Conservation (phyloP, 2,797 vertebrate species). For the Galagoides demidoff region DNA sequence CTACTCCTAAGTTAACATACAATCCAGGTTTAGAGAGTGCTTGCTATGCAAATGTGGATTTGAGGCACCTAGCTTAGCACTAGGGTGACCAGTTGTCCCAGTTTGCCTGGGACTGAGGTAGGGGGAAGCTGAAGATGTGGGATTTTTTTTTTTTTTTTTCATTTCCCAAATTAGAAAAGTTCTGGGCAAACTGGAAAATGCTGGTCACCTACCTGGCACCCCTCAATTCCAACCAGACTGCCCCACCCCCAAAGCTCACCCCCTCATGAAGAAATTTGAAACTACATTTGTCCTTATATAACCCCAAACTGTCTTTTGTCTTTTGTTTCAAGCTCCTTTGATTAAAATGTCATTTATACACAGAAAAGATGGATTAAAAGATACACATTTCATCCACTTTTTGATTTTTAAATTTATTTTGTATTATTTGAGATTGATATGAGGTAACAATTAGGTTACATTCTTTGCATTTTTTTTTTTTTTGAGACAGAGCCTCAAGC, state of each 20-base stretch:
- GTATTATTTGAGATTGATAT: too few species aligned
- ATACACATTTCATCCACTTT: neutral
- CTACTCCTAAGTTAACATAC: neutral
- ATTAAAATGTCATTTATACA: neutral
- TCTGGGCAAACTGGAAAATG: neutral
- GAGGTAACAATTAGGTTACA: too few species aligned
- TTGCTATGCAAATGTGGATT: neutral
- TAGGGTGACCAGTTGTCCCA: neutral
- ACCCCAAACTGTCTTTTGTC: neutral
- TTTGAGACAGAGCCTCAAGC: too few species aligned
- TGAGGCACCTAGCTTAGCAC: neutral
- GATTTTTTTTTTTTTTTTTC: neutral
- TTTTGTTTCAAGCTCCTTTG: neutral
- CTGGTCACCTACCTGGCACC: neutral
- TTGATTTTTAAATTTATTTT: neutral
- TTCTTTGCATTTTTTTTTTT: too few species aligned
- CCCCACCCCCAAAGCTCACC: neutral
- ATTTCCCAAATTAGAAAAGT: neutral
- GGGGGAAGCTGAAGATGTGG: too few species aligned
- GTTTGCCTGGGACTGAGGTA: neutral
- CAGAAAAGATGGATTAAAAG: neutral
- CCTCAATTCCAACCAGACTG: neutral
- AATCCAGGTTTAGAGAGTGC: neutral
- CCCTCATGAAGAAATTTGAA: neutral
- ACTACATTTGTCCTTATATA: neutral